These are phyloP conservation scores for Xestobium rufovillosum DNA, from an alignment of 2,888 invertebrate genomes.

Conservation along the genomic window DNA sequence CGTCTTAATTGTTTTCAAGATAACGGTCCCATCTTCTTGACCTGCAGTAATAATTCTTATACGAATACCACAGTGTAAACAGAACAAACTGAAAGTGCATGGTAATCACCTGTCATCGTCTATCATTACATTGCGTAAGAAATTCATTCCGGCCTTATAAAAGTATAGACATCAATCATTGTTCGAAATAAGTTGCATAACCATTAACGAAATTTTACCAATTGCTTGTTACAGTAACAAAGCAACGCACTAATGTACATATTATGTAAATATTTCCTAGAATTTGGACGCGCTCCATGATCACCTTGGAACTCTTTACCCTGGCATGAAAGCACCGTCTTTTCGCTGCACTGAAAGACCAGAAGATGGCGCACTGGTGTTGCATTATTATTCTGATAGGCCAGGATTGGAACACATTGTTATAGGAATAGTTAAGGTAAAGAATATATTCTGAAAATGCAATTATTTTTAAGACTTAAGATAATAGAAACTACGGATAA, in stretches of 20 bases:
- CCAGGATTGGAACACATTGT: conserved; percentile 93
- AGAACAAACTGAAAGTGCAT: no score
- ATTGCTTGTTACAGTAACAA: conserved; percentile 4
- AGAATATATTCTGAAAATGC: no score
- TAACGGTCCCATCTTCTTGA: no score
- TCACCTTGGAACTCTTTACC: conserved; percentile 87
- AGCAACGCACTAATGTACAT: conserved; percentile 6
- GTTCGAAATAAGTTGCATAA: neutral
- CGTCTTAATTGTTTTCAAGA: no score
- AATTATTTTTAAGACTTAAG: no score
- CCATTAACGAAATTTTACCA: neutral
- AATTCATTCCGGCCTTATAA: neutral
- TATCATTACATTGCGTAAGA: no score
- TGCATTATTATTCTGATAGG: conserved; percentile 95
- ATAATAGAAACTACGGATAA: no score
- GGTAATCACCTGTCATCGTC: no score
- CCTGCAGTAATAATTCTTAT: no score
- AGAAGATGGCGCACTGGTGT: conserved; percentile 79
- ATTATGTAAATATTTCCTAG: conserved; percentile 44
- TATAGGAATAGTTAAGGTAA: conserved; percentile 92
- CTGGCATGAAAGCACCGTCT: conserved; percentile 91
- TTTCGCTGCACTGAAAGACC: conserved; percentile 89
- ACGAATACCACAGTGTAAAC: no score
- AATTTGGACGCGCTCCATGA: conserved; percentile 95
- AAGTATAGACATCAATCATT: neutral